Conservation (phyloP, 2,888 invertebrate species). For the Ctena decussata region DNA sequence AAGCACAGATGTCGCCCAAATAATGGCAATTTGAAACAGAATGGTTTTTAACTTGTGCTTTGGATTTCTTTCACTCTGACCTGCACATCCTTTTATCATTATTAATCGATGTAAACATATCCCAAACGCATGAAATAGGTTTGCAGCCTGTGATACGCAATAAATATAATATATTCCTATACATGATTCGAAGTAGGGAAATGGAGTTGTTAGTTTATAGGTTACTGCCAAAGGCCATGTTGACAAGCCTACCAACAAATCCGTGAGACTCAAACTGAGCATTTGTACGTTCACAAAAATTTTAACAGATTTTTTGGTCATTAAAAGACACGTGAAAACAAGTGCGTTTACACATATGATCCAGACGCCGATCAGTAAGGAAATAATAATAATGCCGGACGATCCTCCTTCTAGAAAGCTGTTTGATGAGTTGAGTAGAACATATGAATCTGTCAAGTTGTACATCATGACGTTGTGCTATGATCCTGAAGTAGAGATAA, state of each 20-base stretch:
- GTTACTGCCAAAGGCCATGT: neutral
- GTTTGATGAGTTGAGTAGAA: too few relatives aligned
- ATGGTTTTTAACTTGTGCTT: neutral
- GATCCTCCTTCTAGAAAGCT: too few relatives aligned
- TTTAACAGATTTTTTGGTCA: neutral
- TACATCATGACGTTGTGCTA: too few relatives aligned
- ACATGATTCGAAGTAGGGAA: neutral
- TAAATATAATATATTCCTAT: neutral
- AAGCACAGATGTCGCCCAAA: neutral
- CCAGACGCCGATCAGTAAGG: neutral
- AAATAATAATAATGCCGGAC: too few relatives aligned
- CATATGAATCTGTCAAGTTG: too few relatives aligned
- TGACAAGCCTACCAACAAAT: neutral
- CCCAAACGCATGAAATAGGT: neutral
- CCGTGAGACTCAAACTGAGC: neutral
- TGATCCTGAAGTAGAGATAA: too few relatives aligned
- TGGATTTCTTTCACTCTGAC: neutral
- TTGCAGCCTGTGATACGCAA: neutral
- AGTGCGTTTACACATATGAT: neutral
- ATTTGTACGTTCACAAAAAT: neutral
- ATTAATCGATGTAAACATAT: neutral
- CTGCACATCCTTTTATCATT: neutral
- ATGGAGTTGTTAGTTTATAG: neutral
- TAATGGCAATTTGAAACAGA: neutral
- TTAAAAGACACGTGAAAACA: neutral